Conservation (phyloP, 2,888 invertebrate genomes). For the Drosophila infuscata region DNA sequence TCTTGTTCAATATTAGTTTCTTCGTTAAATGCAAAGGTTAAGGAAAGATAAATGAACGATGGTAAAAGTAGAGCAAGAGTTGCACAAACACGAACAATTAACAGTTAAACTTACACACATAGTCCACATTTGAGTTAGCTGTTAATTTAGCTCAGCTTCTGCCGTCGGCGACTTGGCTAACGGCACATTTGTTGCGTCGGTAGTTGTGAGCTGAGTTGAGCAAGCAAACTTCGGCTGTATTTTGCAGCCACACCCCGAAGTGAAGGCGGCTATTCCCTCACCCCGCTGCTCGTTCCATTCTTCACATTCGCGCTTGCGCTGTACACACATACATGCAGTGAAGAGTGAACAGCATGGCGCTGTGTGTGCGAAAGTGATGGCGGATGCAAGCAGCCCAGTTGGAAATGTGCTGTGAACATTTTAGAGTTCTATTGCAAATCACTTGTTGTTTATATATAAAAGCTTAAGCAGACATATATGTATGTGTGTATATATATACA, state of each 20-base stretch:
- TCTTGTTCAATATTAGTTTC: neutral
- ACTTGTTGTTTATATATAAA: neutral
- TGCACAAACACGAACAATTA: neutral
- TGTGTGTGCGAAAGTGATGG: constrained; percentile 10
- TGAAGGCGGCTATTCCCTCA: neutral
- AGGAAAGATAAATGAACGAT: neutral
- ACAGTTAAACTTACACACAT: neutral
- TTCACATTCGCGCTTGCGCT: neutral
- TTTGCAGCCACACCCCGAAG: neutral
- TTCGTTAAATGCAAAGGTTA: neutral
- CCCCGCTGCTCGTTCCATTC: neutral
- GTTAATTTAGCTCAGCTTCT: neutral
- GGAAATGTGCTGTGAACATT: constrained; percentile 8
- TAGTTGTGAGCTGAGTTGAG: neutral
- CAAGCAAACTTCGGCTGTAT: neutral
- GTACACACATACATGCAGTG: neutral
- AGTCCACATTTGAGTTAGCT: neutral
- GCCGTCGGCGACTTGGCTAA: neutral
- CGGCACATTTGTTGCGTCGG: neutral
- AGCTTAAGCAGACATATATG: neutral
- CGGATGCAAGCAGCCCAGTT: constrained; percentile 4
- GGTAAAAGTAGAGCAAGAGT: neutral
- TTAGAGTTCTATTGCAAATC: constrained; percentile 1
- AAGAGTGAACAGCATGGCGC: neutral
- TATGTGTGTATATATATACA: neutral